These are phyloP conservation scores for Pagrus major DNA, from an alignment of 2,113 vertebrate species.

Conservation along the genomic window DNA sequence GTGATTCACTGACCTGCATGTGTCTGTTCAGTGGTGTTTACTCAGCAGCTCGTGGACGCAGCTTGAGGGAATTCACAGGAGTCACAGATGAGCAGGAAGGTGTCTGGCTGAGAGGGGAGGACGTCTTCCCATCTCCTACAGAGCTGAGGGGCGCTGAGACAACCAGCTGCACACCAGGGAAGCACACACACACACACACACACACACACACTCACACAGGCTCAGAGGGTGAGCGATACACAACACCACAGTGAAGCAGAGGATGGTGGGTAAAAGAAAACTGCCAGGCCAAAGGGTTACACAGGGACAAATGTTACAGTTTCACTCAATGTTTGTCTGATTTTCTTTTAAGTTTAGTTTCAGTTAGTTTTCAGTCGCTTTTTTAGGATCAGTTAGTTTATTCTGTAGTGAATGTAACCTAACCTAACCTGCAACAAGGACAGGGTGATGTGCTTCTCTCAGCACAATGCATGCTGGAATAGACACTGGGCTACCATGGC, in stretches of 20 bases:
- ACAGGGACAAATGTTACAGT: constrained; percentile 31
- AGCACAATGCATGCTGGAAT: neutral
- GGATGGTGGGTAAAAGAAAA: constrained; percentile 26
- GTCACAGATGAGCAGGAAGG: constrained; percentile 30
- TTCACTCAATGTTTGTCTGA: neutral
- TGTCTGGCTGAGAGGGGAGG: neutral
- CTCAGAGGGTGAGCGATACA: constrained; percentile 60
- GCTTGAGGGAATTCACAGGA: constrained; percentile 54
- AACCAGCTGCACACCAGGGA: constrained; percentile 31
- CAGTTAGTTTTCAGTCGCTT: neutral
- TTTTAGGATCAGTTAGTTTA: neutral
- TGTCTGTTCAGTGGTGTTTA: constrained; percentile 42
- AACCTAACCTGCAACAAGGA: neutral
- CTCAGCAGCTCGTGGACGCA: constrained; percentile 40
- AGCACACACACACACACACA: constrained; percentile 4
- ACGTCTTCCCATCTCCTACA: constrained; percentile 25
- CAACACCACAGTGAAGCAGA: constrained; percentile 44
- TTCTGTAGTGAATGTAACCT: no score
- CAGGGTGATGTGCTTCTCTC: neutral
- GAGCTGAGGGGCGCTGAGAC: constrained; percentile 51
- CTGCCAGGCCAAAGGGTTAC: constrained; percentile 34
- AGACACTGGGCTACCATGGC: neutral
- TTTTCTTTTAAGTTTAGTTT: neutral
- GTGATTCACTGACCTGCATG: constrained; percentile 26
- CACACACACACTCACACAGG: constrained; percentile 25